These are phyloP conservation scores for Brachionichthys hirsutus DNA, from an alignment of 2,113 vertebrate genomes.

Conservation along the genomic window DNA sequence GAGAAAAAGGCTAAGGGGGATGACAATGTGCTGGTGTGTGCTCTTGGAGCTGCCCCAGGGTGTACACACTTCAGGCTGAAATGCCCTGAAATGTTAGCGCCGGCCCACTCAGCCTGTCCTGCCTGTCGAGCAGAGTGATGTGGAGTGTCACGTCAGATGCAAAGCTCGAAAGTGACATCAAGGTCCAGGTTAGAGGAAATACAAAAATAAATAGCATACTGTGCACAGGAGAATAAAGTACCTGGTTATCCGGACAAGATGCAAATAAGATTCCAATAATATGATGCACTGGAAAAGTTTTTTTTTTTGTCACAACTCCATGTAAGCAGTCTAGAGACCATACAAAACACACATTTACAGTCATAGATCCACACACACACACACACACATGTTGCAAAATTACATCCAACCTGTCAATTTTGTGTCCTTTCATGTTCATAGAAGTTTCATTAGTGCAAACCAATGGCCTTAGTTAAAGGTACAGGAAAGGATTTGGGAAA, in stretches of 20 bases:
- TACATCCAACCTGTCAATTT: not conserved
- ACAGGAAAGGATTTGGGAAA: slow-evolving; percentile 17
- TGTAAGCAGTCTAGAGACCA: not conserved
- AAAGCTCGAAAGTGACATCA: slow-evolving; percentile 23
- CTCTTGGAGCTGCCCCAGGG: slow-evolving; percentile 45
- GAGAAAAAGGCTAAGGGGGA: slow-evolving; percentile 57
- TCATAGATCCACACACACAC: no score
- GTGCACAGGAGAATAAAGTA: no score
- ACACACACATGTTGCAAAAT: no score
- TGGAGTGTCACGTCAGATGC: slow-evolving; percentile 16
- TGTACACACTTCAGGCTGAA: slow-evolving; percentile 49
- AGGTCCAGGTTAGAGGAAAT: slow-evolving; percentile 11
- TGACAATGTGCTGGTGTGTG: slow-evolving; percentile 64
- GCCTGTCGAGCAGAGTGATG: slow-evolving; percentile 27
- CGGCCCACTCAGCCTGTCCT: slow-evolving; percentile 52
- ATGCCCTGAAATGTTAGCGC: slow-evolving; percentile 47
- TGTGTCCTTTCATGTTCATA: slow-evolving; percentile 3
- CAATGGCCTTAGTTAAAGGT: slow-evolving; percentile 22
- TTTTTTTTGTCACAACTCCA: not conserved
- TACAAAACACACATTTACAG: no score
- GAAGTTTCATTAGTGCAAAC: slow-evolving; percentile 30
- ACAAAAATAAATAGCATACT: not conserved
- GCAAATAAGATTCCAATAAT: no score
- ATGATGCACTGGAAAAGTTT: no score
- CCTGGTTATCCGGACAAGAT: no score